Percentiles rank a stretch among this genome's conserved stretches.
These are phyloP conservation scores for Sebastes itinus DNA, from an alignment of 2,797 vertebrate species.

Conservation along the genomic window DNA sequence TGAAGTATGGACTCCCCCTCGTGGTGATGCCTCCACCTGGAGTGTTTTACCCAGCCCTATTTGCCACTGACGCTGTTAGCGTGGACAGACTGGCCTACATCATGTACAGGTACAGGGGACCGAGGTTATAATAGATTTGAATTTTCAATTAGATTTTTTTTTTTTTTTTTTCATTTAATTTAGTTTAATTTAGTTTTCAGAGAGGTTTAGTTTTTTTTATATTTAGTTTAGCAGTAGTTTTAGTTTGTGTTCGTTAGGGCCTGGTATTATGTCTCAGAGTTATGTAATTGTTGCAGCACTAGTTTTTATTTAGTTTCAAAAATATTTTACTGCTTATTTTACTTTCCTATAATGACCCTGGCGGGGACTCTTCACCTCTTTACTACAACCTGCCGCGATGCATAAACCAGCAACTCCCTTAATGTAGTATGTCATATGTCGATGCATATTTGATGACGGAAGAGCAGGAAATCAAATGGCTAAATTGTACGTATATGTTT, in stretches of 20 bases:
- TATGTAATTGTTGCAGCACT: too few relatives aligned
- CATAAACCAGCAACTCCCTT: not conserved
- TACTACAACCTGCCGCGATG: not conserved
- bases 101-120: constrained; percentile 88
- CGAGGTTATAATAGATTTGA: not conserved
- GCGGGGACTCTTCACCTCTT: constrained; percentile 6
- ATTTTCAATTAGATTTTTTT: not conserved
- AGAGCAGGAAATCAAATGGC: constrained; percentile 41
- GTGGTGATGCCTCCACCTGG: constrained; percentile 89
- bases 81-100: constrained; percentile 92
- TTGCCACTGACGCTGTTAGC: constrained; percentile 85
- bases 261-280: too few relatives aligned
- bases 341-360: not conserved
- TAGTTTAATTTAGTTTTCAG: not conserved
- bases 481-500: constrained; percentile 28
- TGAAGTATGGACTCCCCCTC: constrained; percentile 88
- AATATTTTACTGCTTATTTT: not conserved
- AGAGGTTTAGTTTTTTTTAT: not conserved
- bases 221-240: not conserved
- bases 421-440: constrained; percentile 13
- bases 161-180: not conserved
- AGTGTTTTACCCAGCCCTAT: constrained; percentile 90
- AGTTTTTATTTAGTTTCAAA: not conserved
- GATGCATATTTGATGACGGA: constrained; percentile 44
- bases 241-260: too few relatives aligned